Evolutionary conservation across 2,113 vertebrate genomes (phyloP), one percentile per base, ranked within the genome.

Genomic region (Todiramphus saurophagus): DNA sequence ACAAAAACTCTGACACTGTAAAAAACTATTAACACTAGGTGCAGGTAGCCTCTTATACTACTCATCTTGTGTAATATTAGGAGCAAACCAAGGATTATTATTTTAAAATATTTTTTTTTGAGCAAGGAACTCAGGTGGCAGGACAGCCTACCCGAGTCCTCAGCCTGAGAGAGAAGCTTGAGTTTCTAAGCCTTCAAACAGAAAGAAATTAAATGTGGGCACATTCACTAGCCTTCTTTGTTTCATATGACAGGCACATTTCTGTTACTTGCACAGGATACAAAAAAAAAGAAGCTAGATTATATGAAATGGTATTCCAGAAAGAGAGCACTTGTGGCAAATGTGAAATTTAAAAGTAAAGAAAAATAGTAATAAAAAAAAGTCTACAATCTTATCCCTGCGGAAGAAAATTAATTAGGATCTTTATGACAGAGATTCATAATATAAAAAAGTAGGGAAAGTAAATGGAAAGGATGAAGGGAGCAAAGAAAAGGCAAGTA

Each of bases 1-100:
- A 72, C 37, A 33, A 93, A 77, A 93, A 89, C 76, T 89, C 87
- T 96, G 79, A 94, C 35, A 37, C 19, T 35, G 15, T 31, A 87
- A 16, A 60, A 23, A 91, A 53, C 19, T 30, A 48, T 43, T 64
- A 82, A 82, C 68, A 58, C 28, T 46, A 70, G 37, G 8, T 0
- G 0, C 25, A 43, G 19, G 46, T 14, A 66, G 35, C 17, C 5
- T 73, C 33, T 68, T 48, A 53, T 4, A 31, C 31, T 59, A 33
- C 33, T n/a, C 33, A 66, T 51, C 43, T 48, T 51, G 37, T 14
- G 41, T 19, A 73, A 79, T 5, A 17, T 28, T 53, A 90, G 21
- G 12, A 69, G 5, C 6, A 63, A 88, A 91, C 39, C 9, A 67
- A 50, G 55, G 23, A 55, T 39, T 79, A 51, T 33, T 60, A 64